These are phyloP conservation scores for Lycodopsis pacificus DNA, from an alignment of 2,797 vertebrate genomes.

Conservation along the genomic window DNA sequence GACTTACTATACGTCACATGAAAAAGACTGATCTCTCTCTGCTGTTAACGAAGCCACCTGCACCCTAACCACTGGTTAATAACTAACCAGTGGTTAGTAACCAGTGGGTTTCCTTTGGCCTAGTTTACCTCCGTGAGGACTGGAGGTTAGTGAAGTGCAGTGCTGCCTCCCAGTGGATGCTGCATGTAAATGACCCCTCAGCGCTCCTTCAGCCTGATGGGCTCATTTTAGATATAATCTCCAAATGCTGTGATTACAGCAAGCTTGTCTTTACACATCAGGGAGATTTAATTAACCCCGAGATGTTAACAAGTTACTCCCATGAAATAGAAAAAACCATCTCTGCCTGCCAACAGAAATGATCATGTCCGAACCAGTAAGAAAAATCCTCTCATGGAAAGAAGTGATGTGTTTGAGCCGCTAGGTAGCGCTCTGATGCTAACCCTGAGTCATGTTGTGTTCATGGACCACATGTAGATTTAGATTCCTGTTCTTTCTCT, in stretches of 20 bases:
- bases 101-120: not conserved
- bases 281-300: not conserved
- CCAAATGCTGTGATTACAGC: not conserved
- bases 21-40: not conserved
- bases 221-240: slow-evolving; percentile 4
- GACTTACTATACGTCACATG: not conserved
- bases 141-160: not conserved
- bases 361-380: not conserved
- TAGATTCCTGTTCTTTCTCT: slow-evolving; percentile 47
- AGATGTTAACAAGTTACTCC: not conserved
- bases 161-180: slow-evolving; percentile 64
- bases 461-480: not conserved
- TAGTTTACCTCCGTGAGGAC: no score
- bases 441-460: not conserved
- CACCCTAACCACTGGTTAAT: not conserved
- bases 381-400: not conserved
- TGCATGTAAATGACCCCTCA: not conserved
- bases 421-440: slow-evolving; percentile 64
- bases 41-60: not conserved
- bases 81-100: no score
- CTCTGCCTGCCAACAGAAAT: slow-evolving; percentile 7
- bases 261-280: not conserved
- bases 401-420: slow-evolving; percentile 35
- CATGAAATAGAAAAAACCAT: not conserved
- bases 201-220: not conserved